Percentiles rank a stretch among this genome's conserved stretches.
phyloP scores from a whole-genome alignment of 2,888 invertebrate species.

The Lasioglossum vierecki region DNA sequence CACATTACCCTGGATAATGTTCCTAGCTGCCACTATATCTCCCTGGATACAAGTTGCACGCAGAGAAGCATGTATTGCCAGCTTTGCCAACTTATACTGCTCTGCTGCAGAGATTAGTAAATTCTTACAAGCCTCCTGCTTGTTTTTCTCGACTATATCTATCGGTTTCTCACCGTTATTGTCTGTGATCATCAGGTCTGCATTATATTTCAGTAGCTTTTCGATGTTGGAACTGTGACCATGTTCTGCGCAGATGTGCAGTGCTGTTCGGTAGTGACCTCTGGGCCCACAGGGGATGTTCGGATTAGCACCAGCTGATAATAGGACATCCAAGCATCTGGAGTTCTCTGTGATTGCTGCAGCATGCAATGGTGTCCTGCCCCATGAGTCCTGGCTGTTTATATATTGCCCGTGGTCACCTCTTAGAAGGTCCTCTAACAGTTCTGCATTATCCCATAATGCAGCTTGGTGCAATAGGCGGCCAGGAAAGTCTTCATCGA shows the following conservation, averaged over 20 bases:
- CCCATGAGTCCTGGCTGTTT: constrained; percentile 90
- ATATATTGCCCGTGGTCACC: constrained; percentile 88
- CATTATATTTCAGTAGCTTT: constrained; percentile 88
- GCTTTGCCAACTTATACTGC: constrained; percentile 89
- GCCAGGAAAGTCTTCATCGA: constrained; percentile 92
- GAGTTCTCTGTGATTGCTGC: constrained; percentile 92
- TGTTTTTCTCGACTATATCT: constrained; percentile 89
- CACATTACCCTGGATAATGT: constrained; percentile 88
- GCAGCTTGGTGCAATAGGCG: constrained; percentile 93
- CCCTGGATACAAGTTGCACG: constrained; percentile 91
- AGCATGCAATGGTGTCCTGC: constrained; percentile 92
- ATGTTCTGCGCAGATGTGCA: constrained; percentile 92
- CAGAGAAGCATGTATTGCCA: constrained; percentile 90
- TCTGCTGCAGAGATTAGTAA: constrained; percentile 88
- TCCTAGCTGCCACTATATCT: constrained; percentile 88
- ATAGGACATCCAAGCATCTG: constrained; percentile 89
- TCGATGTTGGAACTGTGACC: constrained; percentile 90
- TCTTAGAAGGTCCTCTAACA: constrained; percentile 91
- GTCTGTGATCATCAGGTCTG: constrained; percentile 87
- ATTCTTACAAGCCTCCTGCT: constrained; percentile 88
- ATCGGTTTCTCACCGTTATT: constrained; percentile 89
- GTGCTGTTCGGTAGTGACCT: constrained; percentile 90
- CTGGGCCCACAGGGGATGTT: constrained; percentile 88
- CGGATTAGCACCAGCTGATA: constrained; percentile 89
- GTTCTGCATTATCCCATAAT: constrained; percentile 94